phyloP scores from a whole-genome alignment of 35 echinoderm and acorn worm genomes.

The Lytechinus variegatus region DNA sequence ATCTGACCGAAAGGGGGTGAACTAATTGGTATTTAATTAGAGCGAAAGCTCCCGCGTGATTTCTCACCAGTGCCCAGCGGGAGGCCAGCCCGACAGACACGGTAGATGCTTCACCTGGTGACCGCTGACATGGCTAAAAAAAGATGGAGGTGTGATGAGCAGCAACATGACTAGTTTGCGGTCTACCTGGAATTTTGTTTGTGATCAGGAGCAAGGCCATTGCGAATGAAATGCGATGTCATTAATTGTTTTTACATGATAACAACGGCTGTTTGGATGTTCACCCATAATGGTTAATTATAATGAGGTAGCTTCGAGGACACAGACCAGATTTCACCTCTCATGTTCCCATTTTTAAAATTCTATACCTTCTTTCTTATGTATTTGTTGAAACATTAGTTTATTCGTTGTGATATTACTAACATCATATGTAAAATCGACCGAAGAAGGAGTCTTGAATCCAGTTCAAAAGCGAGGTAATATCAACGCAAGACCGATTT shows the following conservation, averaged over 20 bases:
- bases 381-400: no score
- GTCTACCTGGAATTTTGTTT: conserved; percentile 3
- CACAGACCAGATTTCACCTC: background rate
- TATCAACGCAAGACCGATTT: no score
- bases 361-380: no score
- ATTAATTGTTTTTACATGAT: background rate
- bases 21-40: no score
- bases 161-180: background rate
- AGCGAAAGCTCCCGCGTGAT: no score
- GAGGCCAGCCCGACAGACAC: background rate
- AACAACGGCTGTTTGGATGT: background rate
- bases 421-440: no score
- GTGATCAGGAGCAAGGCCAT: background rate
- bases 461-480: no score
- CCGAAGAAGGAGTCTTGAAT: no score
- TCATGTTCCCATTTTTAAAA: no score
- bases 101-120: background rate
- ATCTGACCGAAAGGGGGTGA: no score
- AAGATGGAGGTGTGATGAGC: no score
- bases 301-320: background rate
- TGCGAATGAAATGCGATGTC: background rate
- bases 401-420: no score
- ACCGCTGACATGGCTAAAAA: background rate
- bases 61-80: background rate
- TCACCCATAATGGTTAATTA: background rate